Base-by-base conservation (phyloP, 2,888 invertebrate species). In the Conops quadrifasciatus region DNA sequence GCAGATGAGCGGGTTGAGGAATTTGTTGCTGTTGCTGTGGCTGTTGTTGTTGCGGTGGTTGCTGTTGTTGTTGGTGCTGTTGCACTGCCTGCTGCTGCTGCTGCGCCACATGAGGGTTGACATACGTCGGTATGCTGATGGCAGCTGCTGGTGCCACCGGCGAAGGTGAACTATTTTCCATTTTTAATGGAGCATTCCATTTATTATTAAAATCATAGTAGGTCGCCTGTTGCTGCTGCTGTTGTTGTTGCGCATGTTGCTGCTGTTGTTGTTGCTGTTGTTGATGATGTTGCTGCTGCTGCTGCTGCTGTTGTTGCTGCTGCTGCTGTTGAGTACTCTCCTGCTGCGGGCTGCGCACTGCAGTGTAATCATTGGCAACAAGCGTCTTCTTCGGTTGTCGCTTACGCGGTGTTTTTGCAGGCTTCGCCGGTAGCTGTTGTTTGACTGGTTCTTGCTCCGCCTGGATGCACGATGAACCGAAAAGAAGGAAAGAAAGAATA, bases 131-230 rank as follows among this genome's bases (percentile, higher is more conserved):
- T 80, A 83, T 84, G 75, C 81, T 83, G 60, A 84, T 83, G 63
- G 83, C 79, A 62, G 83, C 77, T 73, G 80, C 79, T 73, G 82
- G 82, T 58, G 83, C 83, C 7, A 82, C 84, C 43, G 82, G 81
- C 36, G 82, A 80, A 56, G 77, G 76, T 11, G 84, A 77, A 77
- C 80, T 83, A 66, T 79, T 83, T 66, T 85, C 85, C 66, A 82
- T 81, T 76, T 85, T 84, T 21, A 82, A 78, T 30, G 92, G 91
- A 69, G 93, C 87, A 84, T 93, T 93, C 94, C 94, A 94, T 77
- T 93, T 88, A 79, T 92, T 94, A 79, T 93, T 94, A 79, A 93
- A 93, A 83, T 94, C 94, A 79, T 92, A 93, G 81, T 93, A 94
- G 67, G 90, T 90, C 74, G 90, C 72, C 71, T 80, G 80, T 73